These are phyloP conservation scores for Connochaetes taurinus DNA, from an alignment of 2,113 vertebrate genomes.

Conservation along the genomic window DNA sequence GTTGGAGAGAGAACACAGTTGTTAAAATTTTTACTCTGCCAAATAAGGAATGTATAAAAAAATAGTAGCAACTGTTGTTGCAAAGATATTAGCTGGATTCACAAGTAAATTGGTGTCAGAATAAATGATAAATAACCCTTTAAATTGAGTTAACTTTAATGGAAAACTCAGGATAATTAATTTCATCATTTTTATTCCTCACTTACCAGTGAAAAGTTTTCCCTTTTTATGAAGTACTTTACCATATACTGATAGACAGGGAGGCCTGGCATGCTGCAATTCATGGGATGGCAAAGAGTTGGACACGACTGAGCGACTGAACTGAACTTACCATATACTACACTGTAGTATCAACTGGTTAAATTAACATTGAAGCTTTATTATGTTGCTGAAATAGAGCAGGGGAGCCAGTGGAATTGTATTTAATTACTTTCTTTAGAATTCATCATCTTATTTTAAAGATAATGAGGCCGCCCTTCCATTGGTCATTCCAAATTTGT, in stretches of 20 bases:
- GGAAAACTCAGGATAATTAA: not conserved
- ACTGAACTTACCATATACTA: not conserved
- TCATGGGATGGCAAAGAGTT: too few relatives aligned
- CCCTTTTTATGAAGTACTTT: not conserved
- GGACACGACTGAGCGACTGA: too few relatives aligned
- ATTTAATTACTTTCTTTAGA: conserved; percentile 3
- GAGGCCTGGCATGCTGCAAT: too few relatives aligned
- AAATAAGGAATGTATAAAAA: not conserved
- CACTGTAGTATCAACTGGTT: not conserved
- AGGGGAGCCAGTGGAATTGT: not conserved
- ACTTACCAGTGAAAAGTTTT: not conserved
- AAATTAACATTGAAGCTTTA: not conserved
- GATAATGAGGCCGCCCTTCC: not conserved
- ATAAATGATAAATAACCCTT: not conserved
- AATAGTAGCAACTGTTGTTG: not conserved
- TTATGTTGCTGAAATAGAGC: not conserved
- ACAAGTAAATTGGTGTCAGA: not conserved
- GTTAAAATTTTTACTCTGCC: not conserved
- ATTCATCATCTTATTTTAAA: conserved; percentile 25
- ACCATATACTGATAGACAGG: not conserved
- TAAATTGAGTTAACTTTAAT: not conserved
- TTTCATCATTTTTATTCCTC: not conserved
- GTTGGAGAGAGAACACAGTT: not conserved
- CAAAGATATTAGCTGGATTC: not conserved
- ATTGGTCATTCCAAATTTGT: not conserved